phyloP scores from a whole-genome alignment of 92 coral and sea anemone species.

The Zoanthus sociatus region DNA sequence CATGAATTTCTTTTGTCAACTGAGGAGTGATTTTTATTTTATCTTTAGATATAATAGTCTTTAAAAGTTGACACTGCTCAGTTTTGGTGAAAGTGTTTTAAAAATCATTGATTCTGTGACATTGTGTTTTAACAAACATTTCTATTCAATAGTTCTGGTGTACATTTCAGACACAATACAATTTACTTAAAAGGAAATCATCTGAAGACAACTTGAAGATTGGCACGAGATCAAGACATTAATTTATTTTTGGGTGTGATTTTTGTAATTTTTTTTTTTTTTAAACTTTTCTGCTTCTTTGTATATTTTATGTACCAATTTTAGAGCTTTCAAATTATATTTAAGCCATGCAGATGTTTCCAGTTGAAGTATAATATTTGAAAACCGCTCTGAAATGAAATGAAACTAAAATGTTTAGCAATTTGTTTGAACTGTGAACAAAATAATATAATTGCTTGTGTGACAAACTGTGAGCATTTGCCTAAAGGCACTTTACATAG shows the following conservation, averaged over 20 bases:
- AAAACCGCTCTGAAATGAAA: not conserved
- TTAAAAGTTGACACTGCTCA: not conserved
- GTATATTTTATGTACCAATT: not conserved
- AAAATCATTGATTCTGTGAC: not conserved
- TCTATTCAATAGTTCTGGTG: not conserved
- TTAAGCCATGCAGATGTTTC: too few species aligned
- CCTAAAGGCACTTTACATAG: constrained; percentile 2
- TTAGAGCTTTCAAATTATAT: not conserved
- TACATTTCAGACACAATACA: constrained; percentile 36
- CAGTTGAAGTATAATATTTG: not conserved
- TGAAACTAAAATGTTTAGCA: not conserved
- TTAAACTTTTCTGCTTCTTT: not conserved
- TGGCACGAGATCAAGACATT: not conserved
- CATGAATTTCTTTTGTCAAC: too few species aligned
- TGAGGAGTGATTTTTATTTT: too few species aligned
- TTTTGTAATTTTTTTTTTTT: constrained; percentile 3
- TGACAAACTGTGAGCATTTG: not conserved
- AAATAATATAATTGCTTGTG: not conserved
- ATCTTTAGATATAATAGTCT: not conserved
- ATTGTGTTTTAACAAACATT: not conserved
- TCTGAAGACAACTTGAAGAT: constrained; percentile 23
- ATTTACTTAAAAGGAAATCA: constrained; percentile 37
- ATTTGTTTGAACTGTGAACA: constrained; percentile 12
- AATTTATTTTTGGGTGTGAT: constrained; percentile 48
- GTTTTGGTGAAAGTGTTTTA: not conserved